Evolutionary conservation across 2,113 vertebrate genomes (phyloP).

Genomic region (Dissostichus mawsoni): DNA sequence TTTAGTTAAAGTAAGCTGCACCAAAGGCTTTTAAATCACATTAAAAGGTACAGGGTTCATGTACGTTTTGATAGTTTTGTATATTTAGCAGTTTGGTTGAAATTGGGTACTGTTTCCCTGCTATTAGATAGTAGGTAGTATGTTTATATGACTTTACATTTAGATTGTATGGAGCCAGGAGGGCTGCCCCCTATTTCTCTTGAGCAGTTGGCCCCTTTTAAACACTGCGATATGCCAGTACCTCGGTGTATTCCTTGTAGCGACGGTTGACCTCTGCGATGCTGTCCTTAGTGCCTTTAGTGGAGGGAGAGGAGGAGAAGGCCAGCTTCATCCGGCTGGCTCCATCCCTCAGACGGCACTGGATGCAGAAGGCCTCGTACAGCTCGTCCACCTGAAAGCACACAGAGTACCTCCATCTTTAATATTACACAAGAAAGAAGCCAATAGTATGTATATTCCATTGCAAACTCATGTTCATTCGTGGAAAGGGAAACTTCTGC

Average conservation of each 20-base stretch:
- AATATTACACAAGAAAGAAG: constrained; percentile 15
- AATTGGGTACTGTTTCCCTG: too few species aligned
- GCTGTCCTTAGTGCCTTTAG: constrained; percentile 95
- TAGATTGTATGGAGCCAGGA: too few species aligned
- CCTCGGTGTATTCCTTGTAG: constrained; percentile 97
- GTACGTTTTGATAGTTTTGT: too few species aligned
- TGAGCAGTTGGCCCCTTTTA: background rate
- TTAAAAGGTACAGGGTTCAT: too few species aligned
- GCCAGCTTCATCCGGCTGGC: constrained; percentile 98
- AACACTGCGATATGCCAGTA: constrained; percentile 57
- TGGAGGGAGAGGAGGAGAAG: constrained; percentile 93
- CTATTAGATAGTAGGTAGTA: too few species aligned
- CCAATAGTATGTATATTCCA: background rate
- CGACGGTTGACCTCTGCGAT: constrained; percentile 92
- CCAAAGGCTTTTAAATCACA: too few species aligned
- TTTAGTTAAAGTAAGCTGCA: background rate
- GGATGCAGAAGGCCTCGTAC: constrained; percentile 97
- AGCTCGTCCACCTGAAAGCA: constrained; percentile 93
- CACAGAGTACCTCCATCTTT: constrained; percentile 28
- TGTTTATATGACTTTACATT: too few species aligned
- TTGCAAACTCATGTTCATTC: background rate
- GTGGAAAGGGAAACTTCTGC: background rate
- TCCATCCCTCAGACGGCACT: constrained; percentile 94
- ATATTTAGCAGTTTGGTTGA: too few species aligned
- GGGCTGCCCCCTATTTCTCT: too few species aligned